Evolutionary conservation across 2,888 invertebrate genomes (phyloP).

Genomic region (Laspeyria flexula): DNA sequence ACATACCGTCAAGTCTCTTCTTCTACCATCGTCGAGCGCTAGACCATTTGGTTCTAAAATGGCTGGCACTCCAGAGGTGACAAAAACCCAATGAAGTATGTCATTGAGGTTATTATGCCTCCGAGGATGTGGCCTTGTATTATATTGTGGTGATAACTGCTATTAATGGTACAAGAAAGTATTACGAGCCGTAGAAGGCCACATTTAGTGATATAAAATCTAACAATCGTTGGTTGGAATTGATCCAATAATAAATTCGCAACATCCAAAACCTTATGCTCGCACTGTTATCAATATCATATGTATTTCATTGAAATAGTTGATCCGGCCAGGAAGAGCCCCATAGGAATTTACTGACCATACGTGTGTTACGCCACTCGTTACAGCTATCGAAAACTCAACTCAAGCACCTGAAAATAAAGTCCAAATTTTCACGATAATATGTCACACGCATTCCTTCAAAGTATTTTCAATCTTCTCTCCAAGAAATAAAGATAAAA

Average conservation of each 20-base stretch:
- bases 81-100: too few relatives aligned
- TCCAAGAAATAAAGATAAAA: slow-evolving; percentile 44
- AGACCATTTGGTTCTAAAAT: too few relatives aligned
- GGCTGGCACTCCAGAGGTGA: too few relatives aligned
- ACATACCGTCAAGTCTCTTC: too few relatives aligned
- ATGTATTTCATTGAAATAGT: slow-evolving; percentile 67
- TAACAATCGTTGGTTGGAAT: neutral
- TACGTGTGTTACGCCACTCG: slow-evolving; percentile 44
- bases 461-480: slow-evolving; percentile 47
- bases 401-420: neutral
- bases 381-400: slow-evolving; percentile 2
- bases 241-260: slow-evolving; percentile 15
- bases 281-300: slow-evolving; percentile 58
- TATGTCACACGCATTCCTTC: neutral
- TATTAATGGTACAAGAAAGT: too few relatives aligned
- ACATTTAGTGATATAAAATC: neutral
- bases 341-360: slow-evolving; percentile 62
- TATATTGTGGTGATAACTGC: too few relatives aligned
- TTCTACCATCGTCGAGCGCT: too few relatives aligned
- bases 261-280: slow-evolving; percentile 40
- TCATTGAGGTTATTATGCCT: too few relatives aligned
- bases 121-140: too few relatives aligned
- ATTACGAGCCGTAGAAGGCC: neutral
- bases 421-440: slow-evolving; percentile 3
- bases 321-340: slow-evolving; percentile 52